Evolutionary conservation across 2,888 invertebrate species (phyloP).

Genomic region (Andricus curvator): DNA sequence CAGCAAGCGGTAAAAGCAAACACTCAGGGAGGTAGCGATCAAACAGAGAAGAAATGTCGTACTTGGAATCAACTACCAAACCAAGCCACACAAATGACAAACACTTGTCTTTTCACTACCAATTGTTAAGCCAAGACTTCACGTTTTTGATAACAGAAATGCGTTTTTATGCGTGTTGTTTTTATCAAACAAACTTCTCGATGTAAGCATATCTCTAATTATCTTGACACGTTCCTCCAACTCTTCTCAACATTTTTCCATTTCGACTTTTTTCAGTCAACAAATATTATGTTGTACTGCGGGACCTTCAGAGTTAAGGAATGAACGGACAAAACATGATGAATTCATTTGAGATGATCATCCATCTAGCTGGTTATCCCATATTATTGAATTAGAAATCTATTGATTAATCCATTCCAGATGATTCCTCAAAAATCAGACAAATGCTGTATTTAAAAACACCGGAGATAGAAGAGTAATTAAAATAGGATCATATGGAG

Average conservation of each 20-base stretch:
- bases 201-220: constrained; percentile 67
- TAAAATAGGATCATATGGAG: too few relatives aligned
- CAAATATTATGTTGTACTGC: background rate
- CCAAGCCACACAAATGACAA: constrained; percentile 52
- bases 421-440: too few relatives aligned
- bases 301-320: too few relatives aligned
- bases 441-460: too few relatives aligned
- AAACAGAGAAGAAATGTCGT: constrained; percentile 53
- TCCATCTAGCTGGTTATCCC: too few relatives aligned
- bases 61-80: constrained; percentile 47
- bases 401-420: too few relatives aligned
- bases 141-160: constrained; percentile 49
- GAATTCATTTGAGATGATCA: too few relatives aligned
- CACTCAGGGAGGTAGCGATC: constrained; percentile 57
- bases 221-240: constrained; percentile 45
- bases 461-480: too few relatives aligned
- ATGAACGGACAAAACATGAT: too few relatives aligned
- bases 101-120: constrained; percentile 49
- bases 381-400: too few relatives aligned
- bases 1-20: constrained; percentile 53
- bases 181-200: constrained; percentile 57
- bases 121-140: constrained; percentile 39
- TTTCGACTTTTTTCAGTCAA: background rate
- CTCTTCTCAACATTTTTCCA: background rate
- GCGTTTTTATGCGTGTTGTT: constrained; percentile 59